These are phyloP conservation scores for Parapristionchus giblindavisi DNA, from an alignment of 2,888 invertebrate genomes.

Conservation along the genomic window DNA sequence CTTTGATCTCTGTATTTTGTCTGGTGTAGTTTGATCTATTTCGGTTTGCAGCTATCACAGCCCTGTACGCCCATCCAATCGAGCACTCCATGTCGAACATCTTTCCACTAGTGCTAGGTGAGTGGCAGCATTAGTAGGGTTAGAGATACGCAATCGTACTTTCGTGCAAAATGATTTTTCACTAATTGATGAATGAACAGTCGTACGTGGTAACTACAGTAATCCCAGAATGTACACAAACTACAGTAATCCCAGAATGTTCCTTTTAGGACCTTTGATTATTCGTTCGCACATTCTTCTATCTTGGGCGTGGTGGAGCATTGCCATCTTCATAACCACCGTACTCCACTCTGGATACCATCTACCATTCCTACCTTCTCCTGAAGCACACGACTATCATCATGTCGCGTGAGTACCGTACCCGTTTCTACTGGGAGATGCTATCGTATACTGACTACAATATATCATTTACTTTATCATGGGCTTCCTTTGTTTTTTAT, in stretches of 20 bases:
- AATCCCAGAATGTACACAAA: too few species aligned
- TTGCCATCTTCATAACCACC: conserved; percentile 82
- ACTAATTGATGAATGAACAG: too few species aligned
- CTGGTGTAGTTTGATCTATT: too few species aligned
- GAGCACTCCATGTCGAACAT: conserved; percentile 77
- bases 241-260: too few species aligned
- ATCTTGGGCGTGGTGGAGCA: conserved; percentile 78
- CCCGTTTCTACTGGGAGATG: too few species aligned
- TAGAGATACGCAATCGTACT: too few species aligned
- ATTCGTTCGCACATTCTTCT: conserved; percentile 80
- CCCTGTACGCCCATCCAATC: conserved; percentile 58
- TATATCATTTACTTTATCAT: too few species aligned
- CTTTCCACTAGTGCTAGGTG: conserved; percentile 78
- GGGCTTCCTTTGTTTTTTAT: too few species aligned
- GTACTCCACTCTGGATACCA: conserved; percentile 87
- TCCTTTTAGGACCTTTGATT: conserved; percentile 72
- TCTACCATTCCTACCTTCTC: conserved; percentile 84
- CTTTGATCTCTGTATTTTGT: conserved; percentile 10
- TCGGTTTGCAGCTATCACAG: conserved; percentile 49
- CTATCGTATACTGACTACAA: too few species aligned
- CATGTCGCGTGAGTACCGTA: conserved; percentile 80
- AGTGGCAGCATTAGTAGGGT: too few species aligned
- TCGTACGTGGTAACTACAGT: too few species aligned
- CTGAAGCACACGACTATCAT: conserved; percentile 87
- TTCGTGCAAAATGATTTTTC: too few species aligned